Evolutionary conservation across 2,888 invertebrate species (phyloP).

Genomic region (Drosophila atripex): DNA sequence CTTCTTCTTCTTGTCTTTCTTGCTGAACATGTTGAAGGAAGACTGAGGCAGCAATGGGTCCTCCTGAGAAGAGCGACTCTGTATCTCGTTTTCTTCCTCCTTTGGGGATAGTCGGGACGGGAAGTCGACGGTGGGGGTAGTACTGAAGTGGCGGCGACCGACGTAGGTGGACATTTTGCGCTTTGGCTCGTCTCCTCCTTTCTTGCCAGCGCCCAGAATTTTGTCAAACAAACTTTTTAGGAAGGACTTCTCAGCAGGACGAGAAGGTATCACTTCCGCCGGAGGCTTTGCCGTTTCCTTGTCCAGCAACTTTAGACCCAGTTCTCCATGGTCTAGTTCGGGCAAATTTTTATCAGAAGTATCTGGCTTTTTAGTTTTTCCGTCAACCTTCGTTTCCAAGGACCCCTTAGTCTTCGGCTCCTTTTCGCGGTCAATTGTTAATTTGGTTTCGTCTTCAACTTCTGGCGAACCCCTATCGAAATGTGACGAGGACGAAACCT

Average conservation of each 20-base stretch:
- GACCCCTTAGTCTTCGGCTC: neutral
- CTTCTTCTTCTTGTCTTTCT: neutral
- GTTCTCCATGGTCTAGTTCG: constrained; percentile 26
- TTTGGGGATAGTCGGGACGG: too few relatives aligned
- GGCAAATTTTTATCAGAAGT: constrained; percentile 1
- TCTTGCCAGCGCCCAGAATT: constrained; percentile 20
- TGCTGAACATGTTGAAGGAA: neutral
- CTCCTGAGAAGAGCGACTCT: neutral
- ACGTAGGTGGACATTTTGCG: constrained; percentile 26
- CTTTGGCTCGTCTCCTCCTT: neutral
- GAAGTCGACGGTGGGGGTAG: neutral
- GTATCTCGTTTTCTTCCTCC: neutral
- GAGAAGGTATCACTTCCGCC: neutral
- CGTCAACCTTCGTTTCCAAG: neutral
- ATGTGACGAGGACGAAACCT: constrained; percentile 2
- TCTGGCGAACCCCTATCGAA: neutral
- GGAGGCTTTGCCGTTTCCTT: neutral
- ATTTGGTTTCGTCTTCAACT: neutral
- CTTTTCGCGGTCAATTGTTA: too few relatives aligned
- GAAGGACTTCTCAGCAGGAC: neutral
- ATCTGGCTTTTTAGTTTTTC: neutral
- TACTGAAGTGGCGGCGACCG: constrained; percentile 6
- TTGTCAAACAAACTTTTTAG: constrained; percentile 19
- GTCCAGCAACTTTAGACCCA: constrained; percentile 21
- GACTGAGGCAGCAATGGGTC: neutral